Conservation (phyloP, 2,113 vertebrate genomes). For the Cheilinus undulatus region DNA sequence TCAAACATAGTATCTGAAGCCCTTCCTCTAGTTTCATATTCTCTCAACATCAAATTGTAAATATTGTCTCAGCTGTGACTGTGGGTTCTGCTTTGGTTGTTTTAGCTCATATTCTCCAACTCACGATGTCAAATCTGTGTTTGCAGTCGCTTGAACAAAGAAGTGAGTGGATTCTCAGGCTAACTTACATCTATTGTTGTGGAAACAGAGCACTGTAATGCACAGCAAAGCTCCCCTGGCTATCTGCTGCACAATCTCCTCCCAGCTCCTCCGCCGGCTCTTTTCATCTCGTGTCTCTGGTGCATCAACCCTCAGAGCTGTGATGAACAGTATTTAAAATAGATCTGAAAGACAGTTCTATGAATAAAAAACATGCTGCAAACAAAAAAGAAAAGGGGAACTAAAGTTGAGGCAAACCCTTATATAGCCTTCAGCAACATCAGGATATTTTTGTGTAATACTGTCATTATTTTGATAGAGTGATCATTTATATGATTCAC, state of each 20-base stretch:
- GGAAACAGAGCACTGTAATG: conserved; percentile 24
- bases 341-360: conserved; percentile 29
- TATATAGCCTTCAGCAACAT: not conserved
- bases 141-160: conserved; percentile 32
- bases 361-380: conserved; percentile 8
- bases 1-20: not conserved
- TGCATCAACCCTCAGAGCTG: conserved; percentile 43
- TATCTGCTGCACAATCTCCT: conserved; percentile 50
- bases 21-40: not conserved
- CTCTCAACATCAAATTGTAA: not conserved
- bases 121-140: conserved; percentile 23
- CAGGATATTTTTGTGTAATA: not conserved
- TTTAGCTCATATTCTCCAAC: conserved; percentile 23
- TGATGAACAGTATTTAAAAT: conserved; percentile 38
- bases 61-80: conserved; percentile 20
- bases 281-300: conserved; percentile 63
- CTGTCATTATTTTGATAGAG: not conserved
- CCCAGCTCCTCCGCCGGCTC: conserved; percentile 38
- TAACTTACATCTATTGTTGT: conserved; percentile 33
- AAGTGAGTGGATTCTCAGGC: conserved; percentile 12
- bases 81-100: conserved; percentile 1
- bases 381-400: conserved; percentile 23
- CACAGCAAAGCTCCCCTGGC: conserved; percentile 30
- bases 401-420: not conserved
- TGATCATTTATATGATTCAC: not conserved